phyloP scores from a whole-genome alignment of 2,888 invertebrate species.

The Aleiodes leptofemur region DNA sequence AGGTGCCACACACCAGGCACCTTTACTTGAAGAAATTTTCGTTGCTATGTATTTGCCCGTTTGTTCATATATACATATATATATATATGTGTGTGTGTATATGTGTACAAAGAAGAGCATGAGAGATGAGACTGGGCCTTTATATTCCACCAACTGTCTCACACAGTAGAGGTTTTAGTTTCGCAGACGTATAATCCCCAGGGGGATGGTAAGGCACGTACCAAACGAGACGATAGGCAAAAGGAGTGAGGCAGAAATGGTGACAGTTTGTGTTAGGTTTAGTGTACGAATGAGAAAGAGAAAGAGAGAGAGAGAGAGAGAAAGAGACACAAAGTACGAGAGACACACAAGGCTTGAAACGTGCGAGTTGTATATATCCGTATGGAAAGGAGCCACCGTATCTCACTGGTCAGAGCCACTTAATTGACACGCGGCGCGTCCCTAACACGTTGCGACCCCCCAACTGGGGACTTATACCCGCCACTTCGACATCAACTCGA shows the following conservation, averaged over 20 bases:
- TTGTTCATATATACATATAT: no score
- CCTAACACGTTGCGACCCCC: slow-evolving; percentile 75
- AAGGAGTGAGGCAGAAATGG: slow-evolving; percentile 41
- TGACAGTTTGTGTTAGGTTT: slow-evolving; percentile 15
- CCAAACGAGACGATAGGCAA: slow-evolving; percentile 42
- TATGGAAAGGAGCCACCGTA: slow-evolving; percentile 72
- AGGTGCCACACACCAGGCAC: slow-evolving; percentile 51
- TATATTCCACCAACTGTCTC: slow-evolving; percentile 17
- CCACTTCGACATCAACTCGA: slow-evolving; percentile 64
- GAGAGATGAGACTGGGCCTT: slow-evolving; percentile 14
- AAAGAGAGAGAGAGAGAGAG: not conserved
- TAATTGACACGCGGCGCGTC: slow-evolving; percentile 75
- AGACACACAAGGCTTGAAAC: slow-evolving; percentile 19
- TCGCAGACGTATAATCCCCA: slow-evolving; percentile 32
- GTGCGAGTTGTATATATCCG: slow-evolving; percentile 60
- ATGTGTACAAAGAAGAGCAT: slow-evolving; percentile 19
- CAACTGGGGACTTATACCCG: slow-evolving; percentile 60
- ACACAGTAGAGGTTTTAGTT: slow-evolving; percentile 25
- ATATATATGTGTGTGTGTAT: slow-evolving; percentile 32
- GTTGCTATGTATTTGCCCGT: slow-evolving; percentile 16
- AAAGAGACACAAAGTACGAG: slow-evolving; percentile 47
- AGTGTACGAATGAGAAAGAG: slow-evolving; percentile 40
- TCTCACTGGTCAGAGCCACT: slow-evolving; percentile 73
- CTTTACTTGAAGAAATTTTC: slow-evolving; percentile 42
- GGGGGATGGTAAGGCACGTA: slow-evolving; percentile 51